Evolutionary conservation across 2,888 invertebrate genomes (phyloP).

Genomic region (Gnatocerus cornutus): DNA sequence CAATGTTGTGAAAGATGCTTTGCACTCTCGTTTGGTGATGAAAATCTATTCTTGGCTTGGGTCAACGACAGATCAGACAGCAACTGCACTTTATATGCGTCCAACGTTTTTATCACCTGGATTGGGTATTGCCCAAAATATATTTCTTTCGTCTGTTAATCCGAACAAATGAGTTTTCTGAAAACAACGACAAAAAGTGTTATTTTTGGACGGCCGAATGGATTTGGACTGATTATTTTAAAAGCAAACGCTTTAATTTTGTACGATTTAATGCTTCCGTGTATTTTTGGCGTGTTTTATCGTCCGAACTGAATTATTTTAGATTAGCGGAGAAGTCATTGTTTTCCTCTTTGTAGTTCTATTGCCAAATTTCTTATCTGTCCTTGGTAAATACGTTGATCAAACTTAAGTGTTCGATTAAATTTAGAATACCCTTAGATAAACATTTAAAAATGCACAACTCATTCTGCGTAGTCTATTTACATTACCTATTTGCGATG

Average conservation of each 20-base stretch:
- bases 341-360: constrained; percentile 18
- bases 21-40: constrained; percentile 24
- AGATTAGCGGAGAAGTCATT: neutral
- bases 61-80: constrained; percentile 38
- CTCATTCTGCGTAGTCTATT: constrained; percentile 16
- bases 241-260: too few relatives aligned
- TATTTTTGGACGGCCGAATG: too few relatives aligned
- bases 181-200: neutral
- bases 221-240: too few relatives aligned
- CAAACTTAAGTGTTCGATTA: neutral
- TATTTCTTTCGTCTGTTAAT: neutral
- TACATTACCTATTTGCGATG: too few relatives aligned
- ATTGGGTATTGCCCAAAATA: neutral
- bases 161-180: neutral
- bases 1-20: neutral
- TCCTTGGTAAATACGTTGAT: constrained; percentile 1
- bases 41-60: constrained; percentile 36
- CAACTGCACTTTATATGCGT: constrained; percentile 29
- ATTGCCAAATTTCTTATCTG: constrained; percentile 16
- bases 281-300: constrained; percentile 4
- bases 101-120: constrained; percentile 1
- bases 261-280: constrained; percentile 4
- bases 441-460: constrained; percentile 13
- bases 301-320: constrained; percentile 1
- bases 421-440: constrained; percentile 23